A percentile compares a stretch with the other conserved stretches of the same genome.
phyloP scores from a whole-genome alignment of 2,888 invertebrate genomes.

The Venustoraphidia nigricollis region DNA sequence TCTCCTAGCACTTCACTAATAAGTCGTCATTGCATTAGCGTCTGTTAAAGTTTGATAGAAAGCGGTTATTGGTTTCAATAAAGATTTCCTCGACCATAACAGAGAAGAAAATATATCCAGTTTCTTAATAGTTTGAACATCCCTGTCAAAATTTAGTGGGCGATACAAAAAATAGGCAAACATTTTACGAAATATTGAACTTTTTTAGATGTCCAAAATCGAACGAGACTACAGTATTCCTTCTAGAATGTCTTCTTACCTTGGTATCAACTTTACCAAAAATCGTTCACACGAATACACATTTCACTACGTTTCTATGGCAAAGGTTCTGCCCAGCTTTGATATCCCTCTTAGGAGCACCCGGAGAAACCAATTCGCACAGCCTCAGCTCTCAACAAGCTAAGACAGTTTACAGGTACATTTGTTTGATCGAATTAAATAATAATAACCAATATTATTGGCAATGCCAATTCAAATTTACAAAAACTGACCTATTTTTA shows the following conservation, averaged over 20 bases:
- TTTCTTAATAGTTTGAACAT: conserved; percentile 1
- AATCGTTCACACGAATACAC: conserved; percentile 66
- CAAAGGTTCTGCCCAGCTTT: conserved; percentile 84
- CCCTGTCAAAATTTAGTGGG: not conserved
- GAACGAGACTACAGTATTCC: conserved; percentile 53
- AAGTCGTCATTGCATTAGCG: no score
- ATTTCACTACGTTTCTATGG: conserved; percentile 82
- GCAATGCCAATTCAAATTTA: not conserved
- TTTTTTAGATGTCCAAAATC: conserved; percentile 40
- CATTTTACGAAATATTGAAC: not conserved
- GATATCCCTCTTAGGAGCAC: conserved; percentile 76
- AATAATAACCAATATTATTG: not conserved
- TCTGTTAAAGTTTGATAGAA: no score
- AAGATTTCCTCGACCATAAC: no score
- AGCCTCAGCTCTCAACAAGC: conserved; percentile 72
- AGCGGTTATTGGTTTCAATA: no score
- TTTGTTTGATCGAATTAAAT: not conserved
- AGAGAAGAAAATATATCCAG: not conserved
- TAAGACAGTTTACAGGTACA: conserved; percentile 73
- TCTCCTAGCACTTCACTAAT: no score
- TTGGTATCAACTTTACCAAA: conserved; percentile 70
- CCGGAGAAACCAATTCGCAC: conserved; percentile 61
- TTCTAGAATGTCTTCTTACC: conserved; percentile 75
- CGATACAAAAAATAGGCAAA: no score
- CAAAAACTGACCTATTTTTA: not conserved